Conservation (phyloP, 2,113 vertebrate genomes). For the Rhagologus leucostigma region DNA sequence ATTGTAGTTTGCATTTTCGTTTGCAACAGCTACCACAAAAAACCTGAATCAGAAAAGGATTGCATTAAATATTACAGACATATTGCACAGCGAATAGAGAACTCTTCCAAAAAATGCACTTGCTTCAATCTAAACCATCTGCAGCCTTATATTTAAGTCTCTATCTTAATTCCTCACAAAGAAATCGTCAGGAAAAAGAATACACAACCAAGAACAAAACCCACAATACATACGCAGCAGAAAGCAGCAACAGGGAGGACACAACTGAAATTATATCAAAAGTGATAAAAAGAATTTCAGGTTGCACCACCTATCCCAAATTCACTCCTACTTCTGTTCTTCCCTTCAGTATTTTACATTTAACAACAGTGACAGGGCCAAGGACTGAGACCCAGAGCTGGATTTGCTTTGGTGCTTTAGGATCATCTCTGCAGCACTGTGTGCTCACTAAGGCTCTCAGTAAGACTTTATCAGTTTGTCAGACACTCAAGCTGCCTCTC, state of each 20-base stretch:
- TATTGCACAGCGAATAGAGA: neutral
- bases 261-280: neutral
- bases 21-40: conserved; percentile 93
- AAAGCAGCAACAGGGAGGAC: neutral
- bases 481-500: neutral
- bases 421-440: neutral
- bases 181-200: neutral
- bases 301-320: neutral
- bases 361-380: neutral
- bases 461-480: fast-evolving
- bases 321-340: neutral
- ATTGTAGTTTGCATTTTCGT: conserved; percentile 88
- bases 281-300: neutral
- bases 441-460: neutral
- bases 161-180: neutral
- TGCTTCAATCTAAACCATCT: neutral
- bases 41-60: conserved; percentile 75
- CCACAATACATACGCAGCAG: neutral
- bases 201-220: neutral
- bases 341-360: fast-evolving
- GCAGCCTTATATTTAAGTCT: neutral
- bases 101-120: neutral
- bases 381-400: neutral
- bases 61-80: neutral
- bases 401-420: neutral